Percentiles rank a stretch among this genome's conserved stretches.
phyloP scores from a whole-genome alignment of 2,888 invertebrate species.

The Ptychoptera albimana region DNA sequence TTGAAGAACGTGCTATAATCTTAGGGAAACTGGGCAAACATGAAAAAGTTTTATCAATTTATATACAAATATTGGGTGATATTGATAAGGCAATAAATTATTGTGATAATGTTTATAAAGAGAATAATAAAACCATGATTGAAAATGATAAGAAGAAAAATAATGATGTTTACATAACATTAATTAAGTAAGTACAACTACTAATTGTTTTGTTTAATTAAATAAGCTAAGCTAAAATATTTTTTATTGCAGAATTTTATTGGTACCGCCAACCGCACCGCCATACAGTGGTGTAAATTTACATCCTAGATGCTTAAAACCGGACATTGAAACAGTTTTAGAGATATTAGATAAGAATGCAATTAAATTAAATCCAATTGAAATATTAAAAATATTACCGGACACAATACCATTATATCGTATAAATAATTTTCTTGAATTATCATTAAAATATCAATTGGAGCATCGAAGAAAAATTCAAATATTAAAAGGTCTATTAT shows the following conservation, averaged over 20 bases:
- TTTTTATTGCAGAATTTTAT: slow-evolving; percentile 26
- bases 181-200: slow-evolving; percentile 3
- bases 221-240: no score
- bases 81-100: slow-evolving; percentile 69
- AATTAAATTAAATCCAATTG: slow-evolving; percentile 64
- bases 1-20: slow-evolving; percentile 90
- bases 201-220: slow-evolving; percentile 12
- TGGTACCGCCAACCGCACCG: slow-evolving; percentile 31
- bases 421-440: slow-evolving; percentile 62
- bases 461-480: slow-evolving; percentile 58
- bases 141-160: slow-evolving; percentile 12
- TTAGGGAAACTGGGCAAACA: slow-evolving; percentile 80
- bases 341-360: slow-evolving; percentile 70
- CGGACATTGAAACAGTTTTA: slow-evolving; percentile 67
- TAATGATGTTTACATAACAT: slow-evolving; percentile 14
- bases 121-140: slow-evolving; percentile 19
- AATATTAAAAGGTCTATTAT: slow-evolving; percentile 65
- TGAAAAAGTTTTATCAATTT: slow-evolving; percentile 84
- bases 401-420: slow-evolving; percentile 59
- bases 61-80: slow-evolving; percentile 76
- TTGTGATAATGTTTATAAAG: slow-evolving; percentile 53
- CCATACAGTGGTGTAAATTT: slow-evolving; percentile 25
- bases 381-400: slow-evolving; percentile 51
- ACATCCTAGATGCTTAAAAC: slow-evolving; percentile 45
- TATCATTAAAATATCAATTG: slow-evolving; percentile 58